Evolutionary conservation across 2,113 vertebrate species (phyloP).

Genomic region (Neoarius graeffei): DNA sequence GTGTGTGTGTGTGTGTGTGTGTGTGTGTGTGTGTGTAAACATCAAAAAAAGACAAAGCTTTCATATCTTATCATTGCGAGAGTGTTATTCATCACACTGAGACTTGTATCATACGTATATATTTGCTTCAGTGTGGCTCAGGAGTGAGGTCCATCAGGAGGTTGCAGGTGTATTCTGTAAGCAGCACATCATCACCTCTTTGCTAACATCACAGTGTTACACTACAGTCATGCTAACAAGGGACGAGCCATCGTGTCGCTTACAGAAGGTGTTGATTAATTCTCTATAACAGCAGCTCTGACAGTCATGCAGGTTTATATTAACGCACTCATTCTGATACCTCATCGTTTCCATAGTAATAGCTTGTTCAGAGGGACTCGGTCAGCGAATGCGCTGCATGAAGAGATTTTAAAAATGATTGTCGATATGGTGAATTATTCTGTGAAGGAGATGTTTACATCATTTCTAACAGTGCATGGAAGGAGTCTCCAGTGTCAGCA

Average conservation of each 20-base stretch:
- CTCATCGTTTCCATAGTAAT: not conserved
- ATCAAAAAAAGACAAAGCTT: not conserved
- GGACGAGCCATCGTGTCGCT: not conserved
- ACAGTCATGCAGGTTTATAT: not conserved
- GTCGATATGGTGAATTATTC: not conserved
- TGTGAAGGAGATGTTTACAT: not conserved
- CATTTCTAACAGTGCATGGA: not conserved
- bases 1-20: not conserved
- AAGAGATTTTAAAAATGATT: not conserved
- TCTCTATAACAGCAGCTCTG: not conserved
- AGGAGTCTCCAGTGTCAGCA: not conserved
- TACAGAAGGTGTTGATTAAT: not conserved
- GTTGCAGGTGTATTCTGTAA: not conserved
- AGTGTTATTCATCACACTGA: not conserved
- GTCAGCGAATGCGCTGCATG: too few species aligned
- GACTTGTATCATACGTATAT: not conserved
- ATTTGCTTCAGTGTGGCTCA: not conserved
- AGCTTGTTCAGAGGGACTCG: not conserved
- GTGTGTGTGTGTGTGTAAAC: not conserved
- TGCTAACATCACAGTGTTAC: not conserved
- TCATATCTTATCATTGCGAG: not conserved
- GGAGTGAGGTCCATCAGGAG: not conserved
- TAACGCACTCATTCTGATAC: not conserved
- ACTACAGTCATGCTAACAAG: not conserved
- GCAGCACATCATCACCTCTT: not conserved